A percentile compares a stretch with the other conserved stretches of the same genome.
Conservation (phyloP, 2,888 invertebrate species). For the Eupithecia dodoneata region DNA sequence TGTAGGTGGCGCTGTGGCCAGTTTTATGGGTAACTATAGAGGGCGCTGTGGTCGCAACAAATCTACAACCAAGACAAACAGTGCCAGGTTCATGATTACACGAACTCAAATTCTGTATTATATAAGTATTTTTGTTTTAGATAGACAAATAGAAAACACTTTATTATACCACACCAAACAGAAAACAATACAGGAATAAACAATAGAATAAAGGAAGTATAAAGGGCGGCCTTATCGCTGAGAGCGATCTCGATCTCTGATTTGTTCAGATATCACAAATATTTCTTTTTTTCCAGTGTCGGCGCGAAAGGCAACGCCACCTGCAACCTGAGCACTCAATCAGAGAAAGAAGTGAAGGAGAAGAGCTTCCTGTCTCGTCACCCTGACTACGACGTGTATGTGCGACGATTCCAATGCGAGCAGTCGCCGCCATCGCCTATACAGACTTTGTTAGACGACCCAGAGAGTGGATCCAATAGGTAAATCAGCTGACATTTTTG, state of each 20-base stretch:
- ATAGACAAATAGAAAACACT: too few species aligned
- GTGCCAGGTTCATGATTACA: too few species aligned
- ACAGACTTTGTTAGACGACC: conserved; percentile 62
- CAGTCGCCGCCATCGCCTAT: conserved; percentile 73
- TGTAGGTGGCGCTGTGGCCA: background rate
- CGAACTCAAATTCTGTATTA: too few species aligned
- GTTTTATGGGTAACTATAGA: background rate
- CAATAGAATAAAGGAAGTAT: too few species aligned
- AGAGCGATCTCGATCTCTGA: too few species aligned
- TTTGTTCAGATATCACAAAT: too few species aligned
- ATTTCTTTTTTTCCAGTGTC: conserved; percentile 56
- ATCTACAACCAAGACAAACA: background rate
- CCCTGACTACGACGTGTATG: conserved; percentile 75
- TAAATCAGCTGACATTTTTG: background rate
- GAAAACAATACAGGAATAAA: too few species aligned
- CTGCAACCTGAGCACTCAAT: conserved; percentile 69
- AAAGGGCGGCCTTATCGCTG: too few species aligned
- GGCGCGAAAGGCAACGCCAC: conserved; percentile 81
- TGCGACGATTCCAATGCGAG: conserved; percentile 69
- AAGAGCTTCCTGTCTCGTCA: conserved; percentile 62
- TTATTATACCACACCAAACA: too few species aligned
- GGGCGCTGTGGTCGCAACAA: background rate
- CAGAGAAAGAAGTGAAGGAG: conserved; percentile 70
- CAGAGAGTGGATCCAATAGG: conserved; percentile 35
- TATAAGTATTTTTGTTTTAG: too few species aligned